A percentile compares a stretch with the other conserved stretches of the same genome.
phyloP scores from a whole-genome alignment of 2,113 vertebrate species.

The Phodopus roborovskii region DNA sequence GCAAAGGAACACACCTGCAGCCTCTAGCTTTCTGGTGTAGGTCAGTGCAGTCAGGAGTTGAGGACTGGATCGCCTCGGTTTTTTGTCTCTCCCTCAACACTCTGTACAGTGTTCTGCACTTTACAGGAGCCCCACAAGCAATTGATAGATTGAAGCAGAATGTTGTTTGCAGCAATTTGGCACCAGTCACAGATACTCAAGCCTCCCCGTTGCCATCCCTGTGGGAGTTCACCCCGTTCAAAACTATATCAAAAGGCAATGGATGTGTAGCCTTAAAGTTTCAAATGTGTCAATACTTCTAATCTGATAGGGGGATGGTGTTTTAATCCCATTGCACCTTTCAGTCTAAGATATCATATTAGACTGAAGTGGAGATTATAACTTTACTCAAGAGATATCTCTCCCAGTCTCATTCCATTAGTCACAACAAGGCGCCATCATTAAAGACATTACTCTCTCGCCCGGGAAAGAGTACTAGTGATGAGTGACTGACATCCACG shows the following conservation, averaged over 20 bases:
- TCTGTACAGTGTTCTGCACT: not conserved
- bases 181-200: constrained; percentile 19
- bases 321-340: constrained; percentile 49
- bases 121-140: constrained; percentile 6
- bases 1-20: constrained; percentile 4
- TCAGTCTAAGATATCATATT: constrained; percentile 51
- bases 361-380: constrained; percentile 48
- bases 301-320: constrained; percentile 17
- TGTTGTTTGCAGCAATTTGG: constrained; percentile 39
- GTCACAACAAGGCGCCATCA: not conserved
- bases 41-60: not conserved
- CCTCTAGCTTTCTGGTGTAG: not conserved
- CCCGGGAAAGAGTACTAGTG: not conserved
- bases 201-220: not conserved
- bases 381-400: constrained; percentile 38
- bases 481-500: constrained; percentile 41
- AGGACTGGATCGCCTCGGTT: not conserved
- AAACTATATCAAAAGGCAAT: constrained; percentile 47
- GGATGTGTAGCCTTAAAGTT: constrained; percentile 45
- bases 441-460: not conserved
- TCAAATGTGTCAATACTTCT: constrained; percentile 25
- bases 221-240: constrained; percentile 23
- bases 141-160: constrained; percentile 11
- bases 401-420: constrained; percentile 41
- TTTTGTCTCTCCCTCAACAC: constrained; percentile 23